phyloP scores from a whole-genome alignment of 1,140 invertebrate genomes.

The Lucilia cuprina region DNA sequence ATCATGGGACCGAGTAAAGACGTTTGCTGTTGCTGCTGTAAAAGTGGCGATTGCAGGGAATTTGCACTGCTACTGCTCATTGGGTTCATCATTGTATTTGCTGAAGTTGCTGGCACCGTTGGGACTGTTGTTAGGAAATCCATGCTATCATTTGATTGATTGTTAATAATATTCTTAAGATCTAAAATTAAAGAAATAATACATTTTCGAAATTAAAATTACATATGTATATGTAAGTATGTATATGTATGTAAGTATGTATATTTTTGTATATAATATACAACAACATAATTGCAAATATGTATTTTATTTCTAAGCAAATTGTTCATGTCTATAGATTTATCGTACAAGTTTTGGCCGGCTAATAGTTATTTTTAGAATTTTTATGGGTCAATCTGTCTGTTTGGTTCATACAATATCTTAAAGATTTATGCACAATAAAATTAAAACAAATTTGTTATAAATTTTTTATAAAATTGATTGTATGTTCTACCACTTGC shows the following conservation, averaged over 20 bases:
- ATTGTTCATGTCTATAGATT: not conserved
- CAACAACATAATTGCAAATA: not conserved
- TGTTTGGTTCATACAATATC: not conserved
- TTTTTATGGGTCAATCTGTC: slow-evolving; percentile 14
- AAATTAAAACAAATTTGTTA: not conserved
- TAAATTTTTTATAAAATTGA: not conserved
- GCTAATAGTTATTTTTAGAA: not conserved
- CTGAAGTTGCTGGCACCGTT: not conserved
- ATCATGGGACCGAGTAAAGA: not conserved
- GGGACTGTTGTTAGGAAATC: slow-evolving; percentile 17
- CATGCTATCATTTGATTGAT: slow-evolving; percentile 39
- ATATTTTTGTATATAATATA: not conserved
- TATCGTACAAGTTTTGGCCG: not conserved
- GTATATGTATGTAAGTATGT: not conserved
- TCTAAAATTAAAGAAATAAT: slow-evolving; percentile 32
- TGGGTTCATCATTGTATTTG: not conserved
- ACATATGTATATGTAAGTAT: not conserved
- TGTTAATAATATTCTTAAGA: slow-evolving; percentile 39
- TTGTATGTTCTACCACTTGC: no score
- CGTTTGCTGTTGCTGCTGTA: not conserved
- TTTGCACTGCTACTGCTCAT: not conserved
- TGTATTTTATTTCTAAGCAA: not conserved
- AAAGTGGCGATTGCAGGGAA: not conserved
- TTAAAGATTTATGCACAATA: not conserved
- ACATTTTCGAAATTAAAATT: not conserved